Evolutionary conservation across 92 coral and sea anemone species (phyloP).

Genomic region (Pocillopora grandis): DNA sequence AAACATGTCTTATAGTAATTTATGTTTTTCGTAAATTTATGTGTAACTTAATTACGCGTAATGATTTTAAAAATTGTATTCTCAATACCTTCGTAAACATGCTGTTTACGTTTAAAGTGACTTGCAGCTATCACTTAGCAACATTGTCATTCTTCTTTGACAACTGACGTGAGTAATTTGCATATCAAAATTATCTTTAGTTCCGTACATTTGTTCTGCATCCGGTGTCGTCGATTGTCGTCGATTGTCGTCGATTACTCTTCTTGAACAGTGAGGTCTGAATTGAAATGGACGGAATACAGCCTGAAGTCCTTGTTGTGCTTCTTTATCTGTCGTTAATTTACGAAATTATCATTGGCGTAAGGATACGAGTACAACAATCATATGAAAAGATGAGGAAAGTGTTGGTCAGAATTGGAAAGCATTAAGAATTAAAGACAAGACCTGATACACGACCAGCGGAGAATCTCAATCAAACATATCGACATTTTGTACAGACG

Average conservation of each 20-base stretch:
- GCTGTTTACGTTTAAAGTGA: background rate
- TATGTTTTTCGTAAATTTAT: no score
- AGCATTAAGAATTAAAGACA: background rate
- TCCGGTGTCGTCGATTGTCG: constrained; percentile 4
- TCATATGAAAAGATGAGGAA: constrained; percentile 29
- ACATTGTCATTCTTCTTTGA: no score
- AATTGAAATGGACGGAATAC: constrained; percentile 54
- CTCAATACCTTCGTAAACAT: background rate
- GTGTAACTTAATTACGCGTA: no score
- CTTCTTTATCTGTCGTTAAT: constrained; percentile 61
- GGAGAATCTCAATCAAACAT: constrained; percentile 37
- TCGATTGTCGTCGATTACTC: background rate
- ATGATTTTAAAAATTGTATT: no score
- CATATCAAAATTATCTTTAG: constrained; percentile 7
- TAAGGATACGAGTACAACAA: constrained; percentile 40
- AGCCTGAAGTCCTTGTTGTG: constrained; percentile 58
- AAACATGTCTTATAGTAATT: no score
- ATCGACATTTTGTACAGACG: constrained; percentile 65
- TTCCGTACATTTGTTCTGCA: background rate
- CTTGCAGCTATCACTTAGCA: no score
- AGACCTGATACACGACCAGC: background rate
- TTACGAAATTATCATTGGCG: constrained; percentile 57
- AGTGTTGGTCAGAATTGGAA: constrained; percentile 9
- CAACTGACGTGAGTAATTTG: background rate
- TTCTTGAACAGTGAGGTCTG: background rate